Evolutionary conservation across 1,140 invertebrate species (phyloP).

Genomic region (Ostrea denselamellosa): DNA sequence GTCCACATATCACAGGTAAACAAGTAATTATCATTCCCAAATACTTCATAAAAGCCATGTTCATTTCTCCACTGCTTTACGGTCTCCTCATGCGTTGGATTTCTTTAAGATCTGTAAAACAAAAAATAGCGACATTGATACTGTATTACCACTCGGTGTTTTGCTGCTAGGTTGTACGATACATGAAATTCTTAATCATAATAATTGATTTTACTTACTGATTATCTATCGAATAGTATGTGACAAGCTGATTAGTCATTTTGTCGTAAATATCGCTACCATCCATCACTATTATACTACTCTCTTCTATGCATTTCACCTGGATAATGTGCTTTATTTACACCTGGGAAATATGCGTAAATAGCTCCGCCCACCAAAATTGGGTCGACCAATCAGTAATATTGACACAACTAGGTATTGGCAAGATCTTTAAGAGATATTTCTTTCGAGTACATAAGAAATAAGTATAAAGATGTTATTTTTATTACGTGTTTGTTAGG

Average conservation of each 20-base stretch:
- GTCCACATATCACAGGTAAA: slow-evolving; percentile 13
- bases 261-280: slow-evolving; percentile 12
- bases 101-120: slow-evolving; percentile 6
- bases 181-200: not conserved
- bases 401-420: not conserved
- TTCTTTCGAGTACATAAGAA: not conserved
- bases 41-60: slow-evolving; percentile 24
- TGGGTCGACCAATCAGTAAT: not conserved
- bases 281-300: slow-evolving; percentile 26
- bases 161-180: not conserved
- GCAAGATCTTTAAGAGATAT: not conserved
- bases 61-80: not conserved
- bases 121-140: not conserved
- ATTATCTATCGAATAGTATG: slow-evolving; percentile 7
- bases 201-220: slow-evolving; percentile 31
- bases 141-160: not conserved
- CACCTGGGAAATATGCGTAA: slow-evolving; percentile 37
- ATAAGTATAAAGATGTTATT: not conserved
- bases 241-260: slow-evolving; percentile 35
- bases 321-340: slow-evolving; percentile 32
- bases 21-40: slow-evolving; percentile 7
- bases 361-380: not conserved
- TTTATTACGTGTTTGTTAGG: not conserved
- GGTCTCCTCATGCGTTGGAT: not conserved
- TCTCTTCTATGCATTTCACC: slow-evolving; percentile 34